Evolutionary conservation across 2,888 invertebrate species (phyloP).

Genomic region (Ommatoiulus sabulosus): DNA sequence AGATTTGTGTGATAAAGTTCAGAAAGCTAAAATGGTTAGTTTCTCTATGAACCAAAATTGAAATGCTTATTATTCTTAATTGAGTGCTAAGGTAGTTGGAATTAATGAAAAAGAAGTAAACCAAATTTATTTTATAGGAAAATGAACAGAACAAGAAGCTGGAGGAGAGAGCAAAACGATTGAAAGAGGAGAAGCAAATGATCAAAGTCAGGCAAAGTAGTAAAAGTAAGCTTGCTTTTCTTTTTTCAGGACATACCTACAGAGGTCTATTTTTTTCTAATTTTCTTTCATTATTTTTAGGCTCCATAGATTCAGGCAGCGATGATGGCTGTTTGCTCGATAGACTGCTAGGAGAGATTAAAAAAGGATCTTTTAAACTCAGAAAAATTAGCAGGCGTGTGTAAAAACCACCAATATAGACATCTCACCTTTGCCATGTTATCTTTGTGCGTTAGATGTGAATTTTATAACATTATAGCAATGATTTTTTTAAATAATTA

Average conservation of each 20-base stretch:
- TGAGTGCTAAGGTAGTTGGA: too few relatives aligned
- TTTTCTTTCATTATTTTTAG: neutral
- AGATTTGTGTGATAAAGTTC: slow-evolving; percentile 68
- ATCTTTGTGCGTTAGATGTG: neutral
- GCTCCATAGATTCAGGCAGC: slow-evolving; percentile 37
- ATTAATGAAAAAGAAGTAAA: neutral
- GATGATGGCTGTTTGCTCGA: slow-evolving; percentile 64
- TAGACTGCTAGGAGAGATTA: slow-evolving; percentile 64
- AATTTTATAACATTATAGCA: neutral
- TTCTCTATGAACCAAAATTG: neutral
- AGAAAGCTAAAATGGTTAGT: slow-evolving; percentile 67
- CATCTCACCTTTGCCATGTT: neutral
- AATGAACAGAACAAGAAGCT: slow-evolving; percentile 63
- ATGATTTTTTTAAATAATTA: neutral
- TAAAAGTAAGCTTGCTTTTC: neutral
- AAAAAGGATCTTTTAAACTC: slow-evolving; percentile 64
- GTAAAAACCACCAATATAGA: neutral
- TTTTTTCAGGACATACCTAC: neutral
- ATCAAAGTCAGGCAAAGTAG: slow-evolving; percentile 58
- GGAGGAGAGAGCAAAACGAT: slow-evolving; percentile 62
- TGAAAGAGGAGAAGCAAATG: slow-evolving; percentile 60
- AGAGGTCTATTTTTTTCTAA: neutral
- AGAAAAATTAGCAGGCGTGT: slow-evolving; percentile 58
- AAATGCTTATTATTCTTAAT: neutral
- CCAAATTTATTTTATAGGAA: slow-evolving; percentile 62